phyloP scores from a whole-genome alignment of 2,113 vertebrate species.

The Entelurus aequoreus region DNA sequence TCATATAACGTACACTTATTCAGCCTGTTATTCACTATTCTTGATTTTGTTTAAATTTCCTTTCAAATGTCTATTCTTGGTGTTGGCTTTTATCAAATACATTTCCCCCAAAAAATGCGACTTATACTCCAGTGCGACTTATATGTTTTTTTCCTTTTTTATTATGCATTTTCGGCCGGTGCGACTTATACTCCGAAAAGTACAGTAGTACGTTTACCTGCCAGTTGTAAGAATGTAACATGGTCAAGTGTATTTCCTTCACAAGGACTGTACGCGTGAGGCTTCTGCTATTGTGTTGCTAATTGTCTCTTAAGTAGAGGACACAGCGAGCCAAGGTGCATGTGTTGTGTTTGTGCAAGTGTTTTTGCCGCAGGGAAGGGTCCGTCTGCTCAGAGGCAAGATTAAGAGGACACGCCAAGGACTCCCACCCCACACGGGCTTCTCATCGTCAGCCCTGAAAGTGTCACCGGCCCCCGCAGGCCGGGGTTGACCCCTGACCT shows the following conservation, averaged over 20 bases:
- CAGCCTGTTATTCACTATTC: too few species aligned
- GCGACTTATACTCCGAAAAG: too few species aligned
- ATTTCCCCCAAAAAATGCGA: too few species aligned
- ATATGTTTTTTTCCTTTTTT: too few species aligned
- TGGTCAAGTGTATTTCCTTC: not conserved
- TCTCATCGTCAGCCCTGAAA: slow-evolving; percentile 36
- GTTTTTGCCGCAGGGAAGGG: slow-evolving; percentile 40
- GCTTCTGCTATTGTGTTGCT: not conserved
- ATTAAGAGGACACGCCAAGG: slow-evolving; percentile 64
- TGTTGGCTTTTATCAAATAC: too few species aligned
- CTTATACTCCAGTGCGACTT: too few species aligned
- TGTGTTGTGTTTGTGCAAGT: slow-evolving; percentile 20
- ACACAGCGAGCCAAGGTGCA: slow-evolving; percentile 37
- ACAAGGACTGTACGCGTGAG: not conserved
- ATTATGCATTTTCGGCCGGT: too few species aligned
- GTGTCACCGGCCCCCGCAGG: slow-evolving; percentile 46
- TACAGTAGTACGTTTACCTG: too few species aligned
- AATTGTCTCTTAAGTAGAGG: not conserved
- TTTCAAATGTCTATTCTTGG: too few species aligned
- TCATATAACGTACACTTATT: too few species aligned
- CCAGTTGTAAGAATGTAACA: too few species aligned
- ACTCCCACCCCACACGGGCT: slow-evolving; percentile 51
- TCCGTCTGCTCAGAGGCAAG: slow-evolving; percentile 50
- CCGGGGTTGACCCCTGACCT: slow-evolving; percentile 57
- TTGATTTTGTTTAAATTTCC: too few species aligned